Base-by-base conservation (phyloP, 2,113 vertebrate species). In the Lathamus discolor region DNA sequence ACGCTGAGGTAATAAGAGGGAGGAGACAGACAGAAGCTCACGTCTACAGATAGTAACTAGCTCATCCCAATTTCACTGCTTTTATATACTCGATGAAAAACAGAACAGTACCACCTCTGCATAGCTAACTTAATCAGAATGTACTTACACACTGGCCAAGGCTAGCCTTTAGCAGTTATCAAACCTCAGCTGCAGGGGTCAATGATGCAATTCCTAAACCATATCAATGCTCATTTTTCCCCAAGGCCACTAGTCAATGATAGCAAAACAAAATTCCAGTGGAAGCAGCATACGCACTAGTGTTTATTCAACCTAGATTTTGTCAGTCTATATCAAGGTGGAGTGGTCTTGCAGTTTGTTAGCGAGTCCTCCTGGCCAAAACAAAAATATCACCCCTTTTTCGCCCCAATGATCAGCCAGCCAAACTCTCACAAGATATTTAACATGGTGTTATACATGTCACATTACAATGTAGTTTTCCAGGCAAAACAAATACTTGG, bases 401-500 rank as follows among this genome's bases (percentile, higher is more conserved):
- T 41, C 39, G 33, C 55, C 7, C 5, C 25, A 57, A 23, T 11
- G 29, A 57, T 64, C 76, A 92, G 33, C 12, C 55, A 67, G 9
- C 24, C 27, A 43, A 35, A 20, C 41, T 43, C 61, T 37, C 46
- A 67, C 2, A 2, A 10, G 22, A 12, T 27, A 77, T 67, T 86
- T 57, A 63, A 66, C 1, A 2, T 48, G 35, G 22, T 46, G n/a
- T 63, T 84, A 55, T 1, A 94, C 43, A 52, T 2, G 7, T 61
- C 29, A 83, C 41, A 24, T 52, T 51, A 72, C 92, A 78, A 41
- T 13, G 64, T 23, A 28, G 52, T 95, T 81, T 92, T 92, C 62
- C 57, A 41, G 52, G 57, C 73, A 86, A 96, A 92, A 88, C 33
- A 92, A 96, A 95, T 52, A 82, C 77, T 94, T 66, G 10, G 79